Percentiles rank a stretch among this genome's conserved stretches.
Conservation (phyloP, 2,113 vertebrate species). For the Fregetta grallaria region DNA sequence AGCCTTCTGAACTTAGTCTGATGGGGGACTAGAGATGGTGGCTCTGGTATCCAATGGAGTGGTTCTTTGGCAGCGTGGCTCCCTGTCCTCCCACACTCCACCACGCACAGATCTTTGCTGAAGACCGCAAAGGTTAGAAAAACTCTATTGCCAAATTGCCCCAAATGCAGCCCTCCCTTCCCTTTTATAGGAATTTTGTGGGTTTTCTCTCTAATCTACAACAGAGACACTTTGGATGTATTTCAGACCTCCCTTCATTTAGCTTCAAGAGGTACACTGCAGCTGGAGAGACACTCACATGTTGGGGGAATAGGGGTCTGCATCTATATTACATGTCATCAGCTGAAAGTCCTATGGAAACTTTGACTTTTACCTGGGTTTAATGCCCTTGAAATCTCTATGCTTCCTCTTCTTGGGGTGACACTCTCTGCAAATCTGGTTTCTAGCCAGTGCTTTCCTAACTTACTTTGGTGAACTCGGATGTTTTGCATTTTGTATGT, state of each 20-base stretch:
- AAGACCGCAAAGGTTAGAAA: background rate
- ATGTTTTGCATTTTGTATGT: background rate
- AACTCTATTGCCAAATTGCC: background rate
- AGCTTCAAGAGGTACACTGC: background rate
- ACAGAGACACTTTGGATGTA: background rate
- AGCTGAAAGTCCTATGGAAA: background rate
- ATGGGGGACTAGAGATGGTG: background rate
- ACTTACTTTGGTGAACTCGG: background rate
- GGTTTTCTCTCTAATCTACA: background rate
- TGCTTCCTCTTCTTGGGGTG: background rate
- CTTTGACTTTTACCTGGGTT: background rate
- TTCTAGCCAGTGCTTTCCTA: background rate
- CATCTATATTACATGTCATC: too few relatives aligned
- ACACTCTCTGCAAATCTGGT: background rate
- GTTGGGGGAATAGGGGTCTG: background rate
- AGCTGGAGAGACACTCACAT: background rate
- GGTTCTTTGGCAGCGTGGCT: background rate
- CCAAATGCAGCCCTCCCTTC: background rate
- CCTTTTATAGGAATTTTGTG: background rate
- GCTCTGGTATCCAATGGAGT: background rate
- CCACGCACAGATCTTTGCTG: rapidly evolving
- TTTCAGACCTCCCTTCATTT: background rate
- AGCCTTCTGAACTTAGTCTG: background rate
- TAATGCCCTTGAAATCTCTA: background rate
- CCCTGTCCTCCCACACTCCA: background rate